phyloP scores from a whole-genome alignment of 2,113 vertebrate genomes.

The Lamprotornis superbus region DNA sequence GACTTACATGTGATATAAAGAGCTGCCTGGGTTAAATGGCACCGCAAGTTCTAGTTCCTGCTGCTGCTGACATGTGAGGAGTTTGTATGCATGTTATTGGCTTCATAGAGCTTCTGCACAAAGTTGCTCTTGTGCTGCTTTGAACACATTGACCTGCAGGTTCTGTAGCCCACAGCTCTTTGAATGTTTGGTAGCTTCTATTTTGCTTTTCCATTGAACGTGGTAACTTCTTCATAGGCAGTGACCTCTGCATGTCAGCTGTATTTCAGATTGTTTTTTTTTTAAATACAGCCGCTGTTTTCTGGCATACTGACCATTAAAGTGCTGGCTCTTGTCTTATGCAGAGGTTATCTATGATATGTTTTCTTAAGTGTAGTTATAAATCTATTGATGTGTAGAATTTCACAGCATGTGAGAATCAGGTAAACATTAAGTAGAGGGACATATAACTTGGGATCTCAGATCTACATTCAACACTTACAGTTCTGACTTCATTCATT shows the following conservation, averaged over 20 bases:
- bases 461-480: background rate
- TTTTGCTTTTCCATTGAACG: background rate
- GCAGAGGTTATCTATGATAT: background rate
- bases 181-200: background rate
- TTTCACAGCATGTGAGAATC: background rate
- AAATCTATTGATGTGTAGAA: background rate
- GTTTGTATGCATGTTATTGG: background rate
- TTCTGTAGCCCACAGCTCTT: background rate
- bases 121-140: background rate
- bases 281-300: background rate
- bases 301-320: background rate
- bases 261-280: background rate
- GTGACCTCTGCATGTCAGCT: background rate
- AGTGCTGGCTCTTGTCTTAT: background rate
- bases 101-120: background rate
- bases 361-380: background rate
- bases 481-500: background rate
- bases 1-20: background rate
- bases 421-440: background rate
- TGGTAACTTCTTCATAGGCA: background rate
- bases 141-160: background rate
- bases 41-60: background rate
- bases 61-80: background rate
- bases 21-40: background rate
- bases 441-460: background rate